These are phyloP conservation scores for Lasioglossum baleicum DNA, from an alignment of 1,140 invertebrate genomes.

Conservation along the genomic window DNA sequence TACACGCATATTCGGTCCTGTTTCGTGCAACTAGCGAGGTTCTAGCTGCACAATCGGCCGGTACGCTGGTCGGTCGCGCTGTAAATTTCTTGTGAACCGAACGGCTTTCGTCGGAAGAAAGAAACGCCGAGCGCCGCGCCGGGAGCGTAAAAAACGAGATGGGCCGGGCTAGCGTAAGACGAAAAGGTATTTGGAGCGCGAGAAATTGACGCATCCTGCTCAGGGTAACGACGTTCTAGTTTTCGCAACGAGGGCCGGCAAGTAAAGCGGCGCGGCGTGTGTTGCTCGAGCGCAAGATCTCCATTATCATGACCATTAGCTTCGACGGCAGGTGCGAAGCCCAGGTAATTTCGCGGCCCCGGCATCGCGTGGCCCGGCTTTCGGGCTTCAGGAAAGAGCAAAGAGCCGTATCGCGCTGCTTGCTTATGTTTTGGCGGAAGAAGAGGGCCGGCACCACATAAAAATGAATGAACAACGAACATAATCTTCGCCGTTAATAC, in stretches of 20 bases:
- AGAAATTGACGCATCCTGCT: slow-evolving; percentile 40
- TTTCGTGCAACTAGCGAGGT: too few species aligned
- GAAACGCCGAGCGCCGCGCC: neutral
- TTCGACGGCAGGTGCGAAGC: slow-evolving; percentile 28
- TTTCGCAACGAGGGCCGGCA: slow-evolving; percentile 35
- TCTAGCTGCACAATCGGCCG: neutral
- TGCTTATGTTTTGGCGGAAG: neutral
- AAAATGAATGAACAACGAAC: slow-evolving; percentile 50
- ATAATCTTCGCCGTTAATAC: slow-evolving; percentile 31
- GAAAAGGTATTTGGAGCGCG: slow-evolving; percentile 48
- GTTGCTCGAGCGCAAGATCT: slow-evolving; percentile 31
- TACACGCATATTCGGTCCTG: too few species aligned
- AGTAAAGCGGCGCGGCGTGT: slow-evolving; percentile 24
- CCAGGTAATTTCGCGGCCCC: neutral
- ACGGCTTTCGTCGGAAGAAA: neutral
- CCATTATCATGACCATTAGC: slow-evolving; percentile 39
- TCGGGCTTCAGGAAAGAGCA: neutral
- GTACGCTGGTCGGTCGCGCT: neutral
- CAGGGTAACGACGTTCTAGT: slow-evolving; percentile 43
- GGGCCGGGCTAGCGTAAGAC: slow-evolving; percentile 15
- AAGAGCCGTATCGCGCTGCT: neutral
- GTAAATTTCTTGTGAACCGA: neutral
- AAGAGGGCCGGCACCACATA: neutral
- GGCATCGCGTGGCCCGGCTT: neutral
- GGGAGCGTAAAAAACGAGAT: neutral